Conservation (phyloP, 2,113 vertebrate species). For the Calyptomena viridis region DNA sequence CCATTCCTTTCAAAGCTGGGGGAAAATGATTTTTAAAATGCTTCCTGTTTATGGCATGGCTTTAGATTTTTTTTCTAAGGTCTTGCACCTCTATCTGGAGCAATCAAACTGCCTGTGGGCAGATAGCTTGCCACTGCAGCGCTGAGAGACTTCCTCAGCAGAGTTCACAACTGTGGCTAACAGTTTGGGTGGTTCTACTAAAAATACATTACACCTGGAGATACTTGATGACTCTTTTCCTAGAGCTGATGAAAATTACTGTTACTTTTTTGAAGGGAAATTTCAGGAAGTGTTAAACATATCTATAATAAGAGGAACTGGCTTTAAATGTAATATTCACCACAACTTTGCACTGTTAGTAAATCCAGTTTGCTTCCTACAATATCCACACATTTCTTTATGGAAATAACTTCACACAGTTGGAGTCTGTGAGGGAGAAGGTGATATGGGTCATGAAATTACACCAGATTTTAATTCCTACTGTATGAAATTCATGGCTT, state of each 20-base stretch:
- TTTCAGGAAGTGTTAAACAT: conserved; percentile 58
- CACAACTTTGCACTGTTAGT: conserved; percentile 20
- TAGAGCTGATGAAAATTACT: conserved; percentile 59
- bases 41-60: conserved; percentile 26
- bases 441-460: conserved; percentile 21
- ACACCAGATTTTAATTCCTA: conserved; percentile 53
- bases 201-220: conserved; percentile 65
- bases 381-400: conserved; percentile 42
- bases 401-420: conserved; percentile 64
- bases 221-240: conserved; percentile 56
- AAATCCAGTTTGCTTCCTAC: conserved; percentile 49
- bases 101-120: conserved; percentile 27
- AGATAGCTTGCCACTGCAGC: conserved; percentile 14
- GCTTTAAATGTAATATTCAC: conserved; percentile 24
- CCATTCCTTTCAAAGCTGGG: background rate
- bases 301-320: conserved; percentile 32
- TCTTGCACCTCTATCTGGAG: conserved; percentile 54
- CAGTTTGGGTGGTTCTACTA: conserved; percentile 53
- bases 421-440: conserved; percentile 52
- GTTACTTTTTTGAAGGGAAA: conserved; percentile 57
- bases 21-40: background rate
- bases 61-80: conserved; percentile 25
- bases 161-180: conserved; percentile 47
- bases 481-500: conserved; percentile 1
- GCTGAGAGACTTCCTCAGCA: conserved; percentile 37